Conservation (phyloP, 2,888 invertebrate species). For the Plusia festucae region DNA sequence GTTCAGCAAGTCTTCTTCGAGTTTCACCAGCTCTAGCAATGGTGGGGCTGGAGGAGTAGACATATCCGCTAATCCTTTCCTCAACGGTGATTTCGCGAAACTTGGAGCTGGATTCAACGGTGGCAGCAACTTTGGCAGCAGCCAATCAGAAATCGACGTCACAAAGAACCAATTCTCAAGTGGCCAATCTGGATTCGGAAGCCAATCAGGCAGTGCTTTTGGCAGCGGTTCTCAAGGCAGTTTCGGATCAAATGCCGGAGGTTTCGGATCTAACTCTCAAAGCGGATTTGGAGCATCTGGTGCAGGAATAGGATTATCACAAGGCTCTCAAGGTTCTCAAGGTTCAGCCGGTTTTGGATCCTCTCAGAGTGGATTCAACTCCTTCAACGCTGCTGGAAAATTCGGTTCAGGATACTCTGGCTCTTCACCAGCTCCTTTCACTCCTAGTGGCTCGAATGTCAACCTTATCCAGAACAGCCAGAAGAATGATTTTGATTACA, state of each 20-base stretch:
- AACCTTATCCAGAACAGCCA: conserved; percentile 79
- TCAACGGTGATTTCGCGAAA: conserved; percentile 75
- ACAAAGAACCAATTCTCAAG: conserved; percentile 77
- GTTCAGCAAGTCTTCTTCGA: conserved; percentile 74
- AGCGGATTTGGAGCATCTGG: conserved; percentile 1
- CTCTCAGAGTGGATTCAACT: conserved; percentile 33
- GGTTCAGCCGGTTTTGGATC: conserved; percentile 17
- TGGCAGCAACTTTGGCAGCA: conserved; percentile 29
- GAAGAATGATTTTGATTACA: conserved; percentile 75
- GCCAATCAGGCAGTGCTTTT: conserved; percentile 41
- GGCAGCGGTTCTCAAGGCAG: conserved; percentile 26
- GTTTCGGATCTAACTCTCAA: conserved; percentile 25
- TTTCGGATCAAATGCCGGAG: conserved; percentile 25
- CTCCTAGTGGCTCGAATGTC: conserved; percentile 73
- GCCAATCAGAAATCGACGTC: conserved; percentile 67
- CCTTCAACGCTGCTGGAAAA: conserved; percentile 63
- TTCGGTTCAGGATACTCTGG: conserved; percentile 76
- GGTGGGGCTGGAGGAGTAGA: conserved; percentile 61
- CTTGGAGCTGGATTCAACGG: conserved; percentile 48
- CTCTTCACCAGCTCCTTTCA: conserved; percentile 81
- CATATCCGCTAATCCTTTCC: conserved; percentile 73
- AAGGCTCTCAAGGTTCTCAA: background rate
- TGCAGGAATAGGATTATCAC: background rate
- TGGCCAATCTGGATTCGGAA: conserved; percentile 3
- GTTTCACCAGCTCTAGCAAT: conserved; percentile 68